Evolutionary conservation across 2,113 vertebrate genomes (phyloP), one percentile per base, ranked within the genome.

Genomic region (Phainopepla nitens): DNA sequence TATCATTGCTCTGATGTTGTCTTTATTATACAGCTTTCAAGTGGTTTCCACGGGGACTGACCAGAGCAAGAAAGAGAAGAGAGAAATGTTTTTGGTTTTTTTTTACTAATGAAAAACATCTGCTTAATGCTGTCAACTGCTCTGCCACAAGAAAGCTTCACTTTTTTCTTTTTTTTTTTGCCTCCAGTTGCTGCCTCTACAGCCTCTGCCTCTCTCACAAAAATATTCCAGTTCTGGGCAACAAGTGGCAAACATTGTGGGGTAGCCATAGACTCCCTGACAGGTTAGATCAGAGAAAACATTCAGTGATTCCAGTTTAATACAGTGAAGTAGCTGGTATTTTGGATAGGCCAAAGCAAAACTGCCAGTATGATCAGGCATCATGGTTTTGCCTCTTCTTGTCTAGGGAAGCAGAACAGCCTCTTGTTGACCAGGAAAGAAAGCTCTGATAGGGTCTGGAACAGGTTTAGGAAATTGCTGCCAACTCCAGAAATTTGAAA

Each of bases 401-500:
- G 22, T 77, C 79, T 86, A 86, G 96, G 61, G 93, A 93, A 83
- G 56, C 64, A 89, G 56, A 96, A 91, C 0, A 2, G 25, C 9
- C 21, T 64, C 56, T 93, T 77, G 50, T 44, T 27, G 25, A 68
- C 39, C 56, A 88, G 82, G 68, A 93, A 88, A 91, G 29, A 49
- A 78, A 94, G 13, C 36, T 78, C 70, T 65, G 71, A 88, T 58
- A 90, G 69, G 7, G 15, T 89, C 83, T 98, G 93, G 94, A 94
- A 83, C 22, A 89, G 49, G 57, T 93, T 94, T 86, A 84, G 83
- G 56, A 92, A 95, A 77, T 51, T 80, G 29, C 39, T 95, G 94
- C 93, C 96, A 97, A 41, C 70, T 75, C 76, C 31, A 92, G 75
- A 93, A 41, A 94, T 94, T 84, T 96, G 82, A 95, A 76, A 84